Evolutionary conservation across 2,797 vertebrate genomes (phyloP), one percentile per base, ranked within the genome.

Genomic region (Brachyalestes nurse): DNA sequence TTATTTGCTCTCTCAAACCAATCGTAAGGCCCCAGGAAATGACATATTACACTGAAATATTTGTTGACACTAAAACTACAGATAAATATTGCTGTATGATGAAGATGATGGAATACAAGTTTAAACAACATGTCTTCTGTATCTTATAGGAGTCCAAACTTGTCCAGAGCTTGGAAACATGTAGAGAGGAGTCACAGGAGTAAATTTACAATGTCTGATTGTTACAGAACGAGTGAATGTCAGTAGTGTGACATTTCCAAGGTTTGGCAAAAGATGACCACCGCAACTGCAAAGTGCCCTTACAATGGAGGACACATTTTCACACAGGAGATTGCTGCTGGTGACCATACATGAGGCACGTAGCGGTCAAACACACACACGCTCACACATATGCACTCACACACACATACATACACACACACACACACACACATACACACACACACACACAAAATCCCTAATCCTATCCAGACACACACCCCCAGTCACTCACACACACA

Each of bases 321-420:
- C 61, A 73, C 40, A 34, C 7, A 55, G 25, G 23, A 10, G 17
- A 77, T 42, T 40, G 10, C 72, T 57, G 28, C 42, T 66, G 42
- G 65, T 77, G 64, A 64, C 76, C 71, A 80, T 53, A 77, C 69
- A 76, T 76, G 75, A 80, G 38, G 65, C 17, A 5, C 34, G 76
- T 51, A 60, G 38, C 78, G 79, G 82, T 76, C 72, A 64, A 64
- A 79, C 14, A 38, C 62, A 38, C 66, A 78, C 67, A 42, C 61
- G 51, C 21, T 45, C 65, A 72, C n/a, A 72, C 45, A 38, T 47
- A 72, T 21, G 28, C 60, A 62, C 23, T 14, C 13, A 62, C 60
- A 61, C 23, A 45, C 21, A 74, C 72, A 53, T 8, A 14, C 28
- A n/a, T 34, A 58, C 71, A 16, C 72, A 74, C 75, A 14, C 75